Conservation (phyloP, 2,113 vertebrate genomes). For the Phoxinus phoxinus region DNA sequence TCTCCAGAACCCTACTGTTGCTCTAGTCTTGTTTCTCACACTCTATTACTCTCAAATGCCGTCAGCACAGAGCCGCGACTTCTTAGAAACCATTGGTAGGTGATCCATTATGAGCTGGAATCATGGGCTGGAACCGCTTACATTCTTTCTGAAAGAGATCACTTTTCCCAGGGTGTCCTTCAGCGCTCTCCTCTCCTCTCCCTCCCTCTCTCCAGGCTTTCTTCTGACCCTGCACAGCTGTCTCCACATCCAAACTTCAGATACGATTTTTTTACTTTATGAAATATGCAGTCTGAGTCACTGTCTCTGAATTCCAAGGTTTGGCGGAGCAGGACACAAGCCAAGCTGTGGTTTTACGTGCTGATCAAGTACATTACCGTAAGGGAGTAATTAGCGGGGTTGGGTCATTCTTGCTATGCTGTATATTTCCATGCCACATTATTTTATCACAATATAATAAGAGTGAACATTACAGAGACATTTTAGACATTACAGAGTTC, state of each 20-base stretch:
- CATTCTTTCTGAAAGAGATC: constrained; percentile 52
- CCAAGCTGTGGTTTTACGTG: constrained; percentile 6
- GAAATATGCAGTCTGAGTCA: constrained; percentile 40
- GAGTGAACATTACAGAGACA: too few relatives aligned
- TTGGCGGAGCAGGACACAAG: constrained; percentile 23
- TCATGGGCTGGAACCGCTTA: constrained; percentile 6
- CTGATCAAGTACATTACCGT: background rate
- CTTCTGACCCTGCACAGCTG: constrained; percentile 36
- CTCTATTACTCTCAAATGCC: background rate
- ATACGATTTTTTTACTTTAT: background rate
- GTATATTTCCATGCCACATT: background rate
- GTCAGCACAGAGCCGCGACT: background rate
- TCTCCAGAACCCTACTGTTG: background rate
- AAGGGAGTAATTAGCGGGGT: background rate
- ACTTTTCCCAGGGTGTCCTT: constrained; percentile 44
- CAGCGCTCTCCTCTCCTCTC: background rate
- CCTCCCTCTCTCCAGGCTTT: background rate
- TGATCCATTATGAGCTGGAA: constrained; percentile 43
- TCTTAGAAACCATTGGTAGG: constrained; percentile 30
- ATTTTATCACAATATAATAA: background rate
- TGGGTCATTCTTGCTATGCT: background rate
- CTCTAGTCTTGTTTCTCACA: background rate
- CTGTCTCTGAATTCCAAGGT: constrained; percentile 37
- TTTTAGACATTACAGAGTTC: background rate
- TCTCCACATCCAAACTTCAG: constrained; percentile 28